Conservation (phyloP, 2,113 vertebrate genomes). For the Halichoerus grypus region DNA sequence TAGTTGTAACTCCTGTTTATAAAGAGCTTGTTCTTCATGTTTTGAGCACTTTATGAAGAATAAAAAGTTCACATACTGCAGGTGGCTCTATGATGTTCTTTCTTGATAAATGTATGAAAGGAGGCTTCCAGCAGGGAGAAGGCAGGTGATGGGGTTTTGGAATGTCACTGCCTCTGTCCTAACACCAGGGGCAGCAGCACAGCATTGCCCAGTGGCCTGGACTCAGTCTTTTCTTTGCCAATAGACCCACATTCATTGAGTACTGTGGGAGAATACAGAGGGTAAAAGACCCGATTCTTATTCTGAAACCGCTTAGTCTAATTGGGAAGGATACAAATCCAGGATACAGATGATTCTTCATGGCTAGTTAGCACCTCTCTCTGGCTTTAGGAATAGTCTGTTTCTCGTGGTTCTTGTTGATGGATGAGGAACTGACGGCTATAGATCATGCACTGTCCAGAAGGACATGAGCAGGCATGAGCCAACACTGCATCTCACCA, state of each 20-base stretch:
- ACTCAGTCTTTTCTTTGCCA: not conserved
- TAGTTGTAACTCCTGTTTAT: constrained; percentile 87
- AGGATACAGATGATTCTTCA: not conserved
- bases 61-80: constrained; percentile 86
- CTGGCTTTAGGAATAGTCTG: not conserved
- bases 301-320: not conserved
- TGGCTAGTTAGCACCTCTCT: not conserved
- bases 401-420: not conserved
- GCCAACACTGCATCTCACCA: not conserved
- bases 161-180: not conserved
- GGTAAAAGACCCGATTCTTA: not conserved
- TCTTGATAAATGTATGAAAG: constrained; percentile 11
- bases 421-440: not conserved
- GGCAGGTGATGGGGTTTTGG: not conserved
- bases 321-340: not conserved
- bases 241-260: not conserved
- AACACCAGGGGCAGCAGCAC: not conserved
- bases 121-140: not conserved
- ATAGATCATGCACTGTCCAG: not conserved
- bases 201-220: not conserved
- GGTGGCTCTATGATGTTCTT: constrained; percentile 82
- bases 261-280: not conserved
- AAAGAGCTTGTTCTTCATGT: constrained; percentile 89
- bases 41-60: constrained; percentile 89
- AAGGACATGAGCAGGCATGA: not conserved